phyloP scores from a whole-genome alignment of 2,888 invertebrate species.

The Cyclophora punctaria region DNA sequence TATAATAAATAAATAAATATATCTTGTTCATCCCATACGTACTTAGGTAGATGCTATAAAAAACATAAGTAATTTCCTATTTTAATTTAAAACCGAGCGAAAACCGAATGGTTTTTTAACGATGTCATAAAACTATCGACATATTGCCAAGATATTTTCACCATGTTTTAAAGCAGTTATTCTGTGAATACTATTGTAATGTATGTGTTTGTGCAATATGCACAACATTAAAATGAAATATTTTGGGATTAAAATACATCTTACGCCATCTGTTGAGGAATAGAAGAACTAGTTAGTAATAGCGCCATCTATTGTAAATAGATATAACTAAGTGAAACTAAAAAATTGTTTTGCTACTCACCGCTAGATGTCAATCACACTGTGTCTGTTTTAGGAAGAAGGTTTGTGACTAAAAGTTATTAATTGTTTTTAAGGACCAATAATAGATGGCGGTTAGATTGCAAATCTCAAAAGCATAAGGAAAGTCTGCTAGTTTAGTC shows the following conservation, averaged over 20 bases:
- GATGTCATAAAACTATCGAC: conserved; percentile 14
- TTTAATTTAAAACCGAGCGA: too few species aligned
- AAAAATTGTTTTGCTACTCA: conserved; percentile 13
- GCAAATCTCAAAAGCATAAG: too few species aligned
- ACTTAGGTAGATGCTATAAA: too few species aligned
- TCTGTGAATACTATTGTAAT: conserved; percentile 9
- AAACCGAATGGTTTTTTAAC: conserved; percentile 6
- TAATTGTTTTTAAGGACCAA: too few species aligned
- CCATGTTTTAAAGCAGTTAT: conserved; percentile 10
- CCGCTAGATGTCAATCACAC: conserved; percentile 17
- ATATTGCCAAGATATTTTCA: conserved; percentile 13
- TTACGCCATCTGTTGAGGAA: conserved; percentile 32
- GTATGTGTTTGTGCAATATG: neutral
- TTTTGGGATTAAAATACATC: neutral
- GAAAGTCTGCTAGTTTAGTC: too few species aligned
- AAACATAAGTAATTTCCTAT: too few species aligned
- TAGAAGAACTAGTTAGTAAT: conserved; percentile 19
- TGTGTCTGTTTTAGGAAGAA: too few species aligned
- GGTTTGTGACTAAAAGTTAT: too few species aligned
- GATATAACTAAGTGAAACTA: neutral
- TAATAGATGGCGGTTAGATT: too few species aligned
- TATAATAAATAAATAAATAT: too few species aligned
- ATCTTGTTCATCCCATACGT: too few species aligned
- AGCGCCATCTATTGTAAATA: neutral
- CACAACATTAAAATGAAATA: neutral